Base-by-base conservation (phyloP, 1,140 invertebrate genomes). In the Ceratitis capitata region DNA sequence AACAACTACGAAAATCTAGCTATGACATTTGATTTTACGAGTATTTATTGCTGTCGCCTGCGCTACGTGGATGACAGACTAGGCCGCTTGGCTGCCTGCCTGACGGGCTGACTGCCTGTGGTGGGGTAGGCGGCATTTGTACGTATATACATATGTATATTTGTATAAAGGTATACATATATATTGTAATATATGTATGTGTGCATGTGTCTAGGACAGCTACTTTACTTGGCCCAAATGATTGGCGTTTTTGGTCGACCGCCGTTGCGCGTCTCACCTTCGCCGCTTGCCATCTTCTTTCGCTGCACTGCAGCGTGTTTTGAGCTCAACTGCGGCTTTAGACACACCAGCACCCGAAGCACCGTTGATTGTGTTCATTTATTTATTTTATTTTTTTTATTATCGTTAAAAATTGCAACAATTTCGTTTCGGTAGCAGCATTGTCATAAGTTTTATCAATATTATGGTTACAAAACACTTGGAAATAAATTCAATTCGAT, bases 391-490 rank as follows among this genome's bases (percentile, higher is more conserved):
- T 69, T 16, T 16, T 9, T 7, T 12, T 69, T 69, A n/a, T n/a
- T n/a, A n/a, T n/a, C 39, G 61, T 19, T 35, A 69, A 69, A 64
- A 69, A 16, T 69, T 69, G 32, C 61, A 69, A 69, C 32, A 69
- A 69, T 69, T 69, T 69, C 61, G 39, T 69, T 69, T 69, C 61
- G 61, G 61, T 39, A 69, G 61, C 61, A 32, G 61, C 61, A 35
- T 69, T 69, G 61, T 69, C 61, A 69, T 69, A 69, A 69, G 61
- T 69, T 69, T 69, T 69, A 69, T 69, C 61, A 69, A 69, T 69
- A 69, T 69, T 69, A 69, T 32, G 29, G 61, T 69, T 61, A 61
- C 58, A 29, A 69, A 69, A 69, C 39, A 69, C 29, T 69, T 69
- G 29, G 26, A 69, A 69, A 69, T 69, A 69, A 69, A 69, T 69